These are phyloP conservation scores for Boloria euphrosyne DNA, from an alignment of 2,888 invertebrate species.

Conservation along the genomic window DNA sequence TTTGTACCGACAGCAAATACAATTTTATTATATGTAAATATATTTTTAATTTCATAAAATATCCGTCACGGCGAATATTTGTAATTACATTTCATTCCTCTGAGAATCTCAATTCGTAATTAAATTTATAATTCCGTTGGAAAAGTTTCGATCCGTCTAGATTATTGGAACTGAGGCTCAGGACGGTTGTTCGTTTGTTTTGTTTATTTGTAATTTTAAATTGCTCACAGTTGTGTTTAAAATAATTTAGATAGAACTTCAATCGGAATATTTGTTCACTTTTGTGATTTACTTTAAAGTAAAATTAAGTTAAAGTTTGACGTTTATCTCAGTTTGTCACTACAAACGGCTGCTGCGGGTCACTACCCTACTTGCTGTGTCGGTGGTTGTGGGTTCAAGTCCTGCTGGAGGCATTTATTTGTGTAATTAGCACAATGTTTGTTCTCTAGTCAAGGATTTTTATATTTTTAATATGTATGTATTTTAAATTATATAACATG, in stretches of 20 bases:
- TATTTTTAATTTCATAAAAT: conserved; percentile 3
- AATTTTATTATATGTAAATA: too few species aligned
- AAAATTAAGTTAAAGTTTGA: not conserved
- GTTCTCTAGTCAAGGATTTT: too few species aligned
- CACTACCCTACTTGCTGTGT: too few species aligned
- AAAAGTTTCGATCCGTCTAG: conserved; percentile 25
- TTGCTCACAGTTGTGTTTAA: not conserved
- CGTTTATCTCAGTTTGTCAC: too few species aligned
- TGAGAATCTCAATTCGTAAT: conserved; percentile 18
- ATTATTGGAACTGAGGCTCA: conserved; percentile 22
- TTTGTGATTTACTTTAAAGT: not conserved
- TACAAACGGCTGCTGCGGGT: too few species aligned
- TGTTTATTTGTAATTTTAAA: conserved; percentile 12
- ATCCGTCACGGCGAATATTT: conserved; percentile 6
- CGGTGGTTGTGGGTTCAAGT: too few species aligned
- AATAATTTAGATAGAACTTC: not conserved
- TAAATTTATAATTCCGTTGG: conserved; percentile 30
- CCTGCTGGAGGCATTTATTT: too few species aligned
- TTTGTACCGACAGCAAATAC: too few species aligned
- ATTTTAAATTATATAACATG: too few species aligned
- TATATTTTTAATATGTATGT: too few species aligned
- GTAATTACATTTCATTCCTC: conserved; percentile 10
- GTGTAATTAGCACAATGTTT: too few species aligned
- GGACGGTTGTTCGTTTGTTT: conserved; percentile 8
- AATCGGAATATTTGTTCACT: not conserved